Base-by-base conservation (phyloP, 2,888 invertebrate genomes). In the Mactromeris polynyma region DNA sequence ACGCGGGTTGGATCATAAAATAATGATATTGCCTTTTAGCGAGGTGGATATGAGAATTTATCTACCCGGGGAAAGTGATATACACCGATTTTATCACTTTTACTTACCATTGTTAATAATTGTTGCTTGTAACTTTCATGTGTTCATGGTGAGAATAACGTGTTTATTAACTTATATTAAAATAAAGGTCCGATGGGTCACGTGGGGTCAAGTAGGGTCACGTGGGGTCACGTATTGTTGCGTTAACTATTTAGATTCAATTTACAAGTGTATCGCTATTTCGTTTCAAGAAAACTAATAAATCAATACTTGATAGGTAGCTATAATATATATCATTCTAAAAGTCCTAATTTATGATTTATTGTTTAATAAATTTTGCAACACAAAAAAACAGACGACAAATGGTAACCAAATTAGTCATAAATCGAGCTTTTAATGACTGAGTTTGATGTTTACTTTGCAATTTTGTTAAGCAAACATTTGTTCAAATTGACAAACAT, bases 391-490 rank as follows among this genome's bases (percentile, higher is more conserved):
- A 2, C 26, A 26, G n/a, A 11, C 26, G 9, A 64, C 58, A 64
- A 64, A n/a, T 26, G 58, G n/a, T 7, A 26, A 26, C 58, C 9
- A 64, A 64, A 64, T 64, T 64, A 64, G 58, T n/a, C 58, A 64
- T 26, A 26, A 26, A 26, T 64, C 11, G 58, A 64, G 26, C n/a
- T 26, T 6, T n/a, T n/a, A 26, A 64, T 64, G 73, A 69, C 69
- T 21, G n/a, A 73, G 38, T 69, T 21, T 33, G 7, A 21, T 83
- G 26, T 83, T 83, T 83, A 73, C 83, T 26, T 40, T 42, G 58
- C 26, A 26, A 73, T 73, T 83, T 83, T 73, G 19, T 69, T 73
- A 73, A 83, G 46, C 69, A 83, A 83, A 83, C 83, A 83, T 42
- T 33, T 83, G 73, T 73, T 73, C 31, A 46, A 69, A 69, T 83